Conservation (phyloP, 2,113 vertebrate genomes). For the Gobius niger region DNA sequence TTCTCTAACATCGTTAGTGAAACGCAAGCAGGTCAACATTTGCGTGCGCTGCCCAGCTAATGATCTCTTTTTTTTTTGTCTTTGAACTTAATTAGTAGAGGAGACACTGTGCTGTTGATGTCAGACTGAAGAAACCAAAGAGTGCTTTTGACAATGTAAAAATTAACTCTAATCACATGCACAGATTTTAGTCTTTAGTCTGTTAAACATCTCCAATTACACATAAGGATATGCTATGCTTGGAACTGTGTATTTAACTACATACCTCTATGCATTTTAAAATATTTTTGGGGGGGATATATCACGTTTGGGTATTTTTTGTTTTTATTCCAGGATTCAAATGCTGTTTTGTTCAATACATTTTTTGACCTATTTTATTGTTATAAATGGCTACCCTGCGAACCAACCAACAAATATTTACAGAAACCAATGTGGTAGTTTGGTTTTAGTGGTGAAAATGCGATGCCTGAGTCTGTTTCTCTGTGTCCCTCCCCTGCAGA, state of each 20-base stretch:
- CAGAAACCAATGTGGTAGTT: background rate
- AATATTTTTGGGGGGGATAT: too few species aligned
- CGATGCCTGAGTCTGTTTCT: background rate
- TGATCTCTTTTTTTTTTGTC: conserved; percentile 29
- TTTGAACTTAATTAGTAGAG: conserved; percentile 48
- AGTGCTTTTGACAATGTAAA: background rate
- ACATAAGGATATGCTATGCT: too few species aligned
- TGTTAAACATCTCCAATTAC: too few species aligned
- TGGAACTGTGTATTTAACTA: too few species aligned
- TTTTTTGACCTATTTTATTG: too few species aligned
- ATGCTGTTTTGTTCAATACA: too few species aligned
- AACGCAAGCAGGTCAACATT: conserved; percentile 37
- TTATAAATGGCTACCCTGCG: too few species aligned
- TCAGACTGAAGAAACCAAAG: background rate
- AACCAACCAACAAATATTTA: too few species aligned
- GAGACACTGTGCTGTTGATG: conserved; percentile 16
- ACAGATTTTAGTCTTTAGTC: background rate
- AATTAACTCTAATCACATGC: too few species aligned
- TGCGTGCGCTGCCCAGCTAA: conserved; percentile 29
- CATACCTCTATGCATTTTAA: too few species aligned
- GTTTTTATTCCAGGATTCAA: too few species aligned
- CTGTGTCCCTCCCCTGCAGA: conserved; percentile 35
- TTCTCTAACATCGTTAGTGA: conserved; percentile 13
- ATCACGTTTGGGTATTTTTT: too few species aligned
- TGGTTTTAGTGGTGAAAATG: background rate